phyloP scores from a whole-genome alignment of 2,888 invertebrate genomes.

The Apantesis nais region DNA sequence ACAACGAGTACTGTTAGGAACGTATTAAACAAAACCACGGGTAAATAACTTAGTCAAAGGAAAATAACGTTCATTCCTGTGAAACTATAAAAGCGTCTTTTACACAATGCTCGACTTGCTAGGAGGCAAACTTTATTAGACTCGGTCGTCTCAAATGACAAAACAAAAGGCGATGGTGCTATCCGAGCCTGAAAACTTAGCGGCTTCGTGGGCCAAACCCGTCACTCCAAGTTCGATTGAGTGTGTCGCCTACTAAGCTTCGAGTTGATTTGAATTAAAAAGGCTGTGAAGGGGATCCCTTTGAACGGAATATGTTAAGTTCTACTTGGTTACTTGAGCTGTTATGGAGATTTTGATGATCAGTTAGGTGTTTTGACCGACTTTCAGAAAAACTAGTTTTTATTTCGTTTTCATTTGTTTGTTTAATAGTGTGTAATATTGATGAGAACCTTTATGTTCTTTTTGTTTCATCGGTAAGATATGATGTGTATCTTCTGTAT shows the following conservation, averaged over 20 bases:
- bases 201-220: slow-evolving; percentile 50
- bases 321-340: slow-evolving; percentile 27
- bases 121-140: slow-evolving; percentile 50
- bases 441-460: too few relatives aligned
- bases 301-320: slow-evolving; percentile 45
- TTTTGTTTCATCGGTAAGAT: not conserved
- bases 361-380: slow-evolving; percentile 12
- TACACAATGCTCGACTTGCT: slow-evolving; percentile 47
- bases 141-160: slow-evolving; percentile 59
- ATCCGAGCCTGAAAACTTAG: slow-evolving; percentile 52
- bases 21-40: slow-evolving; percentile 10
- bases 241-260: slow-evolving; percentile 42
- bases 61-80: slow-evolving; percentile 33
- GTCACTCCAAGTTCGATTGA: slow-evolving; percentile 55
- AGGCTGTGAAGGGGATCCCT: slow-evolving; percentile 39
- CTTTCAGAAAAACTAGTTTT: not conserved
- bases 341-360: slow-evolving; percentile 12
- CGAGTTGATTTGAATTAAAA: slow-evolving; percentile 51
- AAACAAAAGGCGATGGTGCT: slow-evolving; percentile 59
- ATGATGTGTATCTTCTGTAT: not conserved
- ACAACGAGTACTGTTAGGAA: not conserved
- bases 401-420: not conserved
- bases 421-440: not conserved
- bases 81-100: slow-evolving; percentile 40
- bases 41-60: slow-evolving; percentile 33